A percentile compares a stretch with the other conserved stretches of the same genome.
These are phyloP conservation scores for Adelphocoris suturalis DNA, from an alignment of 2,888 invertebrate species.

Conservation along the genomic window DNA sequence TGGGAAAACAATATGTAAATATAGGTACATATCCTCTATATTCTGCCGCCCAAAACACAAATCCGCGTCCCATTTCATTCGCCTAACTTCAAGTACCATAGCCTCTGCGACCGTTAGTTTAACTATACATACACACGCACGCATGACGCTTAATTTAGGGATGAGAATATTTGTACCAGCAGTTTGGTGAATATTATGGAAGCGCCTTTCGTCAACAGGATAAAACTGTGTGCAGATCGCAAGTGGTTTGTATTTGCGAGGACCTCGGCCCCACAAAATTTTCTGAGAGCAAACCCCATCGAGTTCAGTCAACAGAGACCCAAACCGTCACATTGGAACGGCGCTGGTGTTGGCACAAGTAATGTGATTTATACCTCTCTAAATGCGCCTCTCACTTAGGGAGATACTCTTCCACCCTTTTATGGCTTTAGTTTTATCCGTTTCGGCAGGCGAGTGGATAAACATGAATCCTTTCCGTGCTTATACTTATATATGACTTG, in stretches of 20 bases:
- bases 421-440: conserved; percentile 41
- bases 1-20: too few species aligned
- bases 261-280: neutral
- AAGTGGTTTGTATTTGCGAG: conserved; percentile 15
- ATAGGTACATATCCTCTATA: too few species aligned
- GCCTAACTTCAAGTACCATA: too few species aligned
- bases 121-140: too few species aligned
- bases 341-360: conserved; percentile 41
- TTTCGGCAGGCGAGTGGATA: neutral
- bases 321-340: neutral
- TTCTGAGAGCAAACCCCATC: neutral
- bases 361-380: conserved; percentile 57
- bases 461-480: neutral
- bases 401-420: conserved; percentile 2
- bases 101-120: too few species aligned
- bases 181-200: neutral
- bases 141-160: too few species aligned
- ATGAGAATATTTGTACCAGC: neutral
- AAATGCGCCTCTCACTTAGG: conserved; percentile 48
- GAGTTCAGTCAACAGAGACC: conserved; percentile 5
- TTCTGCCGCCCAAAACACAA: too few species aligned
- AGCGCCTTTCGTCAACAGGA: neutral
- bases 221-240: conserved; percentile 22
- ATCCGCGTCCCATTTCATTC: too few species aligned
- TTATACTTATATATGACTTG: neutral